Evolutionary conservation across 53 echinoderm and acorn worm species (phyloP).

Genomic region (Astropecten irregularis): DNA sequence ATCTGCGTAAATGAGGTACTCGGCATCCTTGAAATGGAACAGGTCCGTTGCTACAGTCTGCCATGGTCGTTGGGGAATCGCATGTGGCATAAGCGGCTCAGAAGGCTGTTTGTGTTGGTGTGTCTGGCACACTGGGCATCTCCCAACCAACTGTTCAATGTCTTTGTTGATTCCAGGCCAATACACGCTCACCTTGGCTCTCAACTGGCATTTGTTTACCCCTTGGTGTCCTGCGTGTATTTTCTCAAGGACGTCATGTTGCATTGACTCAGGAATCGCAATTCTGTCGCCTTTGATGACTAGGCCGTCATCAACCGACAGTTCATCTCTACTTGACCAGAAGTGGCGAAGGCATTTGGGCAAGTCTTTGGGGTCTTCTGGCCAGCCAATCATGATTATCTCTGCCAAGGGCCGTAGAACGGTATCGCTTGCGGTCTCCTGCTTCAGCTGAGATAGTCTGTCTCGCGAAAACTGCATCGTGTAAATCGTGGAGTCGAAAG

Average conservation of each 20-base stretch:
- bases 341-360: conserved; percentile 27
- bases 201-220: conserved; percentile 46
- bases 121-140: conserved; percentile 33
- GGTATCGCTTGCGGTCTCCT: not conserved
- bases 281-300: conserved; percentile 34
- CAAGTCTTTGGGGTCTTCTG: conserved; percentile 5
- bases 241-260: too few relatives aligned
- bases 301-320: conserved; percentile 49
- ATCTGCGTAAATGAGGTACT: conserved; percentile 34
- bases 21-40: too few relatives aligned
- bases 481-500: too few relatives aligned
- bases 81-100: conserved; percentile 42
- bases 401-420: not conserved
- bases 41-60: too few relatives aligned
- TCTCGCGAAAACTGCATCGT: too few relatives aligned
- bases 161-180: conserved; percentile 56
- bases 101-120: conserved; percentile 28
- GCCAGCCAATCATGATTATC: conserved; percentile 26
- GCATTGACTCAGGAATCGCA: too few relatives aligned
- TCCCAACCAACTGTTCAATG: too few relatives aligned
- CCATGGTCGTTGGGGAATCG: too few relatives aligned
- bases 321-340: conserved; percentile 39
- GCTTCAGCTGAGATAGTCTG: not conserved
- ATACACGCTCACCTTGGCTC: conserved; percentile 37
- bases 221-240: too few relatives aligned